phyloP scores from a whole-genome alignment of 1,140 invertebrate species.

The Drosophila auraria region DNA sequence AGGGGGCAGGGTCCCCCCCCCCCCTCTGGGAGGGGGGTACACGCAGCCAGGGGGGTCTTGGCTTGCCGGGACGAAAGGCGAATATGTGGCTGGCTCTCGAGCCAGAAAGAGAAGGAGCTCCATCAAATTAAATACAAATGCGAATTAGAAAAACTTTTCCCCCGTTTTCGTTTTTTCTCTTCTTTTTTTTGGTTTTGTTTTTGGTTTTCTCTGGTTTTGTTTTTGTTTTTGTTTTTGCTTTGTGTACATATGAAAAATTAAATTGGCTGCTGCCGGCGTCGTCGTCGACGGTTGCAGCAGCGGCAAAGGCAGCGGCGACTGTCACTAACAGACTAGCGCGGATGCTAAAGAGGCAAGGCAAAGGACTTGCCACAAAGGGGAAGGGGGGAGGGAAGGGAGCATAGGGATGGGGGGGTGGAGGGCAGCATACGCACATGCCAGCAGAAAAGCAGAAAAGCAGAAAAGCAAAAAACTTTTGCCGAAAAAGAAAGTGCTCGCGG shows the following conservation, averaged over 20 bases:
- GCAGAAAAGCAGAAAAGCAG: slow-evolving; percentile 50
- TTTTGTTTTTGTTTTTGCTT: slow-evolving; percentile 13
- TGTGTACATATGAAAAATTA: slow-evolving; percentile 69
- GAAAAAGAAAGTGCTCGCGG: slow-evolving; percentile 48
- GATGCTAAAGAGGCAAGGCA: slow-evolving; percentile 31
- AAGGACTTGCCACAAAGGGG: not conserved
- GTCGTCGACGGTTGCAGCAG: slow-evolving; percentile 1
- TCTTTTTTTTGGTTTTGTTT: slow-evolving; percentile 4
- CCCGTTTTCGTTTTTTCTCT: slow-evolving; percentile 3
- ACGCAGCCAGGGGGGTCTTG: not conserved
- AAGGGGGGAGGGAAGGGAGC: not conserved
- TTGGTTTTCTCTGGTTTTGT: not conserved
- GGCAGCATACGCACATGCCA: slow-evolving; percentile 32
- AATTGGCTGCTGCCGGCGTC: slow-evolving; percentile 56
- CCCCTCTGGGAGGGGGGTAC: no score
- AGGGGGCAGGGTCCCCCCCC: not conserved
- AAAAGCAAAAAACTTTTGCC: slow-evolving; percentile 56
- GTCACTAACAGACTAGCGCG: slow-evolving; percentile 58
- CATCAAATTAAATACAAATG: slow-evolving; percentile 80
- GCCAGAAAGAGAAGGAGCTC: slow-evolving; percentile 30
- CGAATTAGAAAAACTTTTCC: slow-evolving; percentile 79
- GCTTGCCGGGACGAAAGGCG: not conserved
- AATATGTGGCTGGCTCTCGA: not conserved
- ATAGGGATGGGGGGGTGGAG: not conserved
- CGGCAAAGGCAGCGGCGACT: slow-evolving; percentile 33